Evolutionary conservation across 2,888 invertebrate species (phyloP).

Genomic region (Caenorhabditis japonica): DNA sequence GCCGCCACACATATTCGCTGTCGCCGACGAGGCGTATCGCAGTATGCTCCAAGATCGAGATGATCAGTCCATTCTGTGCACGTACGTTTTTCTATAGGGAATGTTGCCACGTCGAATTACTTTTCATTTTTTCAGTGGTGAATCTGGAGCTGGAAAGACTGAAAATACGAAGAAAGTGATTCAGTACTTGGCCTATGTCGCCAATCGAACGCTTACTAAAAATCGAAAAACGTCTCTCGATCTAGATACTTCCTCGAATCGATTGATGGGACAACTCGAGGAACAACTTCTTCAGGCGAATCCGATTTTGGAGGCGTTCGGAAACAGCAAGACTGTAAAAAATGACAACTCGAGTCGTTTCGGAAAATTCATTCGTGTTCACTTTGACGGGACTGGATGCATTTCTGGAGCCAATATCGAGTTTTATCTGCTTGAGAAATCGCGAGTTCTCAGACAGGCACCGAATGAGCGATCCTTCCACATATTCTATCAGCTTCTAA

Average conservation of each 20-base stretch:
- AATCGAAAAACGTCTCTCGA: slow-evolving; percentile 40
- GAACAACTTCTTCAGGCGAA: slow-evolving; percentile 98
- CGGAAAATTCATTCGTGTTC: slow-evolving; percentile 99
- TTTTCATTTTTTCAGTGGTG: slow-evolving; percentile 82
- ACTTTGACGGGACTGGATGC: slow-evolving; percentile 98
- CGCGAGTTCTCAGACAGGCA: slow-evolving; percentile 97
- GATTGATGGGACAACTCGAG: slow-evolving; percentile 88
- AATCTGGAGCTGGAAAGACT: slow-evolving; percentile 99
- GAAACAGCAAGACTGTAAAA: slow-evolving; percentile 99
- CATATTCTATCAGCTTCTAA: slow-evolving; percentile 96
- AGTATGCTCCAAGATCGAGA: slow-evolving; percentile 99
- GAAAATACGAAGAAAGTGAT: slow-evolving; percentile 99
- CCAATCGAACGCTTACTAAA: slow-evolving; percentile 80
- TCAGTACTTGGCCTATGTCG: slow-evolving; percentile 98
- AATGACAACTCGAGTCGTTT: slow-evolving; percentile 99
- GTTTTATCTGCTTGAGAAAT: slow-evolving; percentile 98
- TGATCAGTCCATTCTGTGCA: slow-evolving; percentile 98
- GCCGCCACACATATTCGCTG: slow-evolving; percentile 99
- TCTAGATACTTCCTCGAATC: slow-evolving; percentile 52
- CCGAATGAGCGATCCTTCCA: slow-evolving; percentile 97
- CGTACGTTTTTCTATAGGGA: too few relatives aligned
- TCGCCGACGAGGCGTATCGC: slow-evolving; percentile 98
- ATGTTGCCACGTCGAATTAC: too few relatives aligned
- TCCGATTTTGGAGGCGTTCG: slow-evolving; percentile 99
- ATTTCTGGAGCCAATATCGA: slow-evolving; percentile 99